Evolutionary conservation across 2,797 vertebrate species (phyloP).

Genomic region (Pelobates cultripes): DNA sequence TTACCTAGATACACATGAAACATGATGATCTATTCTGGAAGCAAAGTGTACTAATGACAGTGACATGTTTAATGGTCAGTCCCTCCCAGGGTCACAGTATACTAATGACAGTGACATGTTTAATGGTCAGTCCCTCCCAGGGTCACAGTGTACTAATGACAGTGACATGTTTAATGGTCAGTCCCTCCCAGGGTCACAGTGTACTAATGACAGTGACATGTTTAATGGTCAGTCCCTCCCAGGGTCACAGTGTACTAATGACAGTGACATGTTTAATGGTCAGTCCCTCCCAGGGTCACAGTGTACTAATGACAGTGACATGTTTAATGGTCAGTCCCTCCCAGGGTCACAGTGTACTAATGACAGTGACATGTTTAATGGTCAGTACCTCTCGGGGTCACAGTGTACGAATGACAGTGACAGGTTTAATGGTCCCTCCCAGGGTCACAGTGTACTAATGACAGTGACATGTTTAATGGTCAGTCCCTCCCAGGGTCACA

Average conservation of each 20-base stretch:
- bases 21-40: too few relatives aligned
- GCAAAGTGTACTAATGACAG: neutral
- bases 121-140: neutral
- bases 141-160: too few relatives aligned
- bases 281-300: too few relatives aligned
- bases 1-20: constrained; percentile 72
- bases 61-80: neutral
- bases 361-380: neutral
- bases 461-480: too few relatives aligned
- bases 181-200: too few relatives aligned
- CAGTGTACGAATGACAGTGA: neutral
- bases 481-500: neutral
- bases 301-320: neutral
- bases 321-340: neutral
- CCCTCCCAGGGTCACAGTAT: too few relatives aligned
- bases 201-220: neutral
- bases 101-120: neutral
- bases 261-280: too few relatives aligned
- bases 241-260: too few relatives aligned
- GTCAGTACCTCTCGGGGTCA: too few relatives aligned
- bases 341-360: neutral
- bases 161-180: too few relatives aligned
- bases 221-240: neutral
- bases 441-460: too few relatives aligned
- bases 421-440: neutral